phyloP scores from a whole-genome alignment of 2,113 vertebrate species.

The Hydropotes inermis region DNA sequence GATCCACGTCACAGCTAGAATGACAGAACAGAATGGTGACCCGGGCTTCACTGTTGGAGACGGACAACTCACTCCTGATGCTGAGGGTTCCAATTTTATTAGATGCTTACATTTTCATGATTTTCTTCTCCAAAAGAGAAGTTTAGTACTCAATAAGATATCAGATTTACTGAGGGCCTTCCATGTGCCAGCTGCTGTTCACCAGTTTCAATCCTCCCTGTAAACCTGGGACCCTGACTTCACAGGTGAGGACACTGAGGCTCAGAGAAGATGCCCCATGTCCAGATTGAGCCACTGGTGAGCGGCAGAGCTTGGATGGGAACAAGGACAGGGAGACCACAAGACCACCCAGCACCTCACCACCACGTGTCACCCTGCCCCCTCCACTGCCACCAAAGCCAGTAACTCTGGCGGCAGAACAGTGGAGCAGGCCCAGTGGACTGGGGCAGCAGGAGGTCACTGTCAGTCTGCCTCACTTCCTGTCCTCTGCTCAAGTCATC shows the following conservation, averaged over 20 bases:
- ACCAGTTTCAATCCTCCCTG: no score
- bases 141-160: neutral
- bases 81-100: neutral
- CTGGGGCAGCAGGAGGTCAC: neutral
- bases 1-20: neutral
- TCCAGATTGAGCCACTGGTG: fast-evolving
- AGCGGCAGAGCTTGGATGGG: fast-evolving
- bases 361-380: fast-evolving
- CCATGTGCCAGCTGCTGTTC: neutral
- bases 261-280: fast-evolving
- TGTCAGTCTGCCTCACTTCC: no score
- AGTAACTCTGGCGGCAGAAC: fast-evolving
- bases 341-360: neutral
- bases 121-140: neutral
- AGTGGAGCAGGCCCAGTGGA: fast-evolving
- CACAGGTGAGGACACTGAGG: neutral
- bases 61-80: neutral
- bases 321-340: neutral
- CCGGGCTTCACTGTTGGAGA: neutral
- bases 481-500: fast-evolving
- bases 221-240: neutral
- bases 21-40: neutral
- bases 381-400: neutral
- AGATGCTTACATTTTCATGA: neutral
- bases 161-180: neutral